These are phyloP conservation scores for Muscidifurax raptorellus DNA, from an alignment of 1,140 invertebrate genomes.

Conservation along the genomic window DNA sequence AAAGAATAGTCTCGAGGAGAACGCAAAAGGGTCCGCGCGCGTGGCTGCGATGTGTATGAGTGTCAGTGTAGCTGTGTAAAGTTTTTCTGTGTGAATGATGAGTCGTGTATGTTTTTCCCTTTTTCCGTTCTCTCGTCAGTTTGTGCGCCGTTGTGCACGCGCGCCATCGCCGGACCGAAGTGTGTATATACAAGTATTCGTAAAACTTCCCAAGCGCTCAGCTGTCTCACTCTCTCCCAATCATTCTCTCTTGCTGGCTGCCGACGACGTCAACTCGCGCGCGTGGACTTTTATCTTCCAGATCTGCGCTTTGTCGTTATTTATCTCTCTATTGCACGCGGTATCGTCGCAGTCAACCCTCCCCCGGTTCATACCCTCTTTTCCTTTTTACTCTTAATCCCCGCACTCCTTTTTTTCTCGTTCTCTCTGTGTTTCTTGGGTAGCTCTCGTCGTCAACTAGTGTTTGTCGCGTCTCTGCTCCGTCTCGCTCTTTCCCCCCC, in stretches of 20 bases:
- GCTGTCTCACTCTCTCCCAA: conserved; percentile 53
- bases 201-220: conserved; percentile 66
- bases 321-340: conserved; percentile 46
- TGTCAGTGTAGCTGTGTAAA: conserved; percentile 65
- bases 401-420: not conserved
- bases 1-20: conserved; percentile 24
- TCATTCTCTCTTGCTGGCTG: not conserved
- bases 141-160: conserved; percentile 68
- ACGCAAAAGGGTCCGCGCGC: conserved; percentile 21
- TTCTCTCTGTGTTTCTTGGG: not conserved
- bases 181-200: conserved; percentile 64
- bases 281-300: not conserved
- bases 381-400: not conserved
- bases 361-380: not conserved
- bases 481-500: conserved; percentile 52
- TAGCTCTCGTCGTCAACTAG: conserved; percentile 31
- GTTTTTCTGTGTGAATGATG: conserved; percentile 15
- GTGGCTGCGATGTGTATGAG: conserved; percentile 50
- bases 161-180: conserved; percentile 72
- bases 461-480: conserved; percentile 50
- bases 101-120: conserved; percentile 10
- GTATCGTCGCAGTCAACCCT: conserved; percentile 48
- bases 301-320: conserved; percentile 7
- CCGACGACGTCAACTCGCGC: not conserved
- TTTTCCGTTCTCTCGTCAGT: conserved; percentile 51